phyloP scores from a whole-genome alignment of 2,113 vertebrate genomes.

The Deroptyus accipitrinus region DNA sequence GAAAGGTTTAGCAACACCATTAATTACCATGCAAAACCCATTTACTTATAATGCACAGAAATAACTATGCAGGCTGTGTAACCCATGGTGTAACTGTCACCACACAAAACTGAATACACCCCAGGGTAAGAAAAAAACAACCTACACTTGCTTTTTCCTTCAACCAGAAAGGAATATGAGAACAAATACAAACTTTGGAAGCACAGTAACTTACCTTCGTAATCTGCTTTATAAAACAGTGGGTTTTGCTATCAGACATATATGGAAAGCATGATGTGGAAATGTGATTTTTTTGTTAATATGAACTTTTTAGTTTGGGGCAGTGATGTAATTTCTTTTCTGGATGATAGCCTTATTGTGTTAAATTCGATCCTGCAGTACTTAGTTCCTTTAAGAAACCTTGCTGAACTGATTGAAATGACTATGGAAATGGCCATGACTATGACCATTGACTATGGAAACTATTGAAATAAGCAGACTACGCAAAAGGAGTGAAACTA shows the following conservation, averaged over 20 bases:
- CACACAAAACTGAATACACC: not conserved
- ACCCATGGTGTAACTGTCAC: not conserved
- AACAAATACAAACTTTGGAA: not conserved
- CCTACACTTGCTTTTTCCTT: not conserved
- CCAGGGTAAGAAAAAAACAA: not conserved
- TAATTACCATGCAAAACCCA: not conserved
- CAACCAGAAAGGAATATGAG: not conserved
- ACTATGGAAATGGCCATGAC: not conserved
- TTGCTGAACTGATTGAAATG: not conserved
- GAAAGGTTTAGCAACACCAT: not conserved
- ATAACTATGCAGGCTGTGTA: not conserved
- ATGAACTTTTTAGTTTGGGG: not conserved
- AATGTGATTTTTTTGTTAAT: slow-evolving; percentile 9
- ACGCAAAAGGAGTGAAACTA: slow-evolving; percentile 7
- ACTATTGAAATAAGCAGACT: not conserved
- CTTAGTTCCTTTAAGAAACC: not conserved
- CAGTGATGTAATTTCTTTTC: not conserved
- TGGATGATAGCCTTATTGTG: not conserved
- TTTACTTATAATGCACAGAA: not conserved
- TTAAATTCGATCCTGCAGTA: not conserved
- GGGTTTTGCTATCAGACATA: not conserved
- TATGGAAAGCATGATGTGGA: not conserved
- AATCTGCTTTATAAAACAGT: not conserved
- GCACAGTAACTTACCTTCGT: not conserved
- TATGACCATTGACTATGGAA: not conserved